Conservation (phyloP, 2,888 invertebrate species). For the Parascotia fuliginaria region DNA sequence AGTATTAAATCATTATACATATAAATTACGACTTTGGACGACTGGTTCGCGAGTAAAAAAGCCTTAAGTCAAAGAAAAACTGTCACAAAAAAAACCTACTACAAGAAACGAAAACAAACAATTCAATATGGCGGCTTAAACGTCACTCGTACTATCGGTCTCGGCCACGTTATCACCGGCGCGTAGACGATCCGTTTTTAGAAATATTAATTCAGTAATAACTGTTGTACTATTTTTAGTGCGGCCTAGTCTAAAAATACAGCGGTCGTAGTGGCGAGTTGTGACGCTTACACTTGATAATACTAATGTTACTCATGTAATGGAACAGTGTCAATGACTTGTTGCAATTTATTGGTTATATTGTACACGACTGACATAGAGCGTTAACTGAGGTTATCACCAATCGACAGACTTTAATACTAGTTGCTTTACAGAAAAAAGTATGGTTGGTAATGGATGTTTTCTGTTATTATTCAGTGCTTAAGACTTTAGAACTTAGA, state of each 20-base stretch:
- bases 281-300: conserved; percentile 81
- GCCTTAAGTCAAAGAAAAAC: conserved; percentile 7
- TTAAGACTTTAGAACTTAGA: background rate
- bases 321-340: conserved; percentile 79
- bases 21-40: conserved; percentile 5
- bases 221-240: conserved; percentile 84
- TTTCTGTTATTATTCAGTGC: background rate
- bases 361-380: conserved; percentile 56
- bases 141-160: conserved; percentile 75
- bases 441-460: conserved; percentile 5
- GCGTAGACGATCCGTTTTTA: conserved; percentile 84
- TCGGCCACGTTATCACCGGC: conserved; percentile 74
- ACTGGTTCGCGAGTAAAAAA: conserved; percentile 17
- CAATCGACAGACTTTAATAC: conserved; percentile 52
- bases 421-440: conserved; percentile 47
- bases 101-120: conserved; percentile 62
- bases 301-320: conserved; percentile 76
- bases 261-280: conserved; percentile 61
- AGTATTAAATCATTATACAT: background rate
- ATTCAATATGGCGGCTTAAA: conserved; percentile 60
- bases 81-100: conserved; percentile 42
- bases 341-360: conserved; percentile 71
- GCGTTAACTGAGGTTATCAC: conserved; percentile 54
- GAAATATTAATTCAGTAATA: conserved; percentile 86
- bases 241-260: conserved; percentile 84